Evolutionary conservation across 2,797 vertebrate genomes (phyloP).

Genomic region (Tauraco hartlaubi): DNA sequence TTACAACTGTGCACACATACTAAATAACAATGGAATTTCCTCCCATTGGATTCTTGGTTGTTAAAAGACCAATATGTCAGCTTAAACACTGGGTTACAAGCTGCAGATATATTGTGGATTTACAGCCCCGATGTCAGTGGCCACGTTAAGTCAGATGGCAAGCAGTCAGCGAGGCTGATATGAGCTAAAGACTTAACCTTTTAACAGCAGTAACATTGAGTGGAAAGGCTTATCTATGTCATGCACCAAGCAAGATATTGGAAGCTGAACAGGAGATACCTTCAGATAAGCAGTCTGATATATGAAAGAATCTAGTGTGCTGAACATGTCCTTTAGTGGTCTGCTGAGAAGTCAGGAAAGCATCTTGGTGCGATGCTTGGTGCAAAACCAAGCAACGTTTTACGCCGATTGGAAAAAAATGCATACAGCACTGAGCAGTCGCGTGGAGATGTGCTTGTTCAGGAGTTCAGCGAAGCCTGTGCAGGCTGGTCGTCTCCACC

Average conservation of each 20-base stretch:
- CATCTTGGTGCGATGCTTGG: not conserved
- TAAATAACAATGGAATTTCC: constrained; percentile 8
- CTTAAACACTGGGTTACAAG: not conserved
- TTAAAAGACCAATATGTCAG: not conserved
- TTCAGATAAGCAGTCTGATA: not conserved
- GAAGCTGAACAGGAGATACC: constrained; percentile 1
- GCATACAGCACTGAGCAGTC: not conserved
- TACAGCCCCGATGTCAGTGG: not conserved
- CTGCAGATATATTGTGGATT: not conserved
- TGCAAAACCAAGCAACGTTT: not conserved
- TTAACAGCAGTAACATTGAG: not conserved
- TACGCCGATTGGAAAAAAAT: not conserved
- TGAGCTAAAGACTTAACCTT: not conserved
- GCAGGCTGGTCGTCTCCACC: not conserved
- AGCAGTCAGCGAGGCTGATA: not conserved
- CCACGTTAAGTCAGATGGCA: not conserved
- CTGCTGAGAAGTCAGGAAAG: not conserved
- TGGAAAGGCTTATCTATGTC: constrained; percentile 1
- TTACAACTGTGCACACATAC: not conserved
- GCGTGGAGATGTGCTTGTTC: not conserved
- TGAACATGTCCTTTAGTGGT: not conserved
- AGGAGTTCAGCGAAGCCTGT: not conserved
- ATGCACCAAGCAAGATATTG: not conserved
- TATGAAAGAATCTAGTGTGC: not conserved
- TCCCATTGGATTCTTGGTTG: not conserved